Conservation (phyloP, 2,113 vertebrate genomes). For the Eolophus roseicapilla region DNA sequence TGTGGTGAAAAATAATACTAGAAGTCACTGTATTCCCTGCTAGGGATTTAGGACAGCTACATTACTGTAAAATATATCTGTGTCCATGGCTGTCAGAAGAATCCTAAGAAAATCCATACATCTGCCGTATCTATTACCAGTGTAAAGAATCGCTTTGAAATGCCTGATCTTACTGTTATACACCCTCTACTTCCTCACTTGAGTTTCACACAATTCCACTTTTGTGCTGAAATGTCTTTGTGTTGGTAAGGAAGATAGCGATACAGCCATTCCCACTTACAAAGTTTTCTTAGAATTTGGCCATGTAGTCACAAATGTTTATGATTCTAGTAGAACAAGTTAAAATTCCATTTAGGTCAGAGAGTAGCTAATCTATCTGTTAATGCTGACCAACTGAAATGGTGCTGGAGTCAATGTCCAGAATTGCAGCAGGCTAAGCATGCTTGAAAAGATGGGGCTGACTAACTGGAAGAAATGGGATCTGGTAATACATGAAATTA, state of each 20-base stretch:
- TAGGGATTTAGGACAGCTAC: constrained; percentile 71
- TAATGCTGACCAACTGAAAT: neutral
- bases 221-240: constrained; percentile 12
- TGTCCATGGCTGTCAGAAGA: constrained; percentile 77
- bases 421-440: neutral
- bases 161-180: constrained; percentile 59
- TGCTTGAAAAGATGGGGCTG: neutral
- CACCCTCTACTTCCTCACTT: constrained; percentile 30
- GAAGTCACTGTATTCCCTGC: constrained; percentile 64
- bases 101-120: constrained; percentile 73
- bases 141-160: constrained; percentile 77
- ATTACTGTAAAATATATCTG: constrained; percentile 71
- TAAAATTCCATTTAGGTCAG: neutral
- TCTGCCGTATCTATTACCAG: constrained; percentile 71
- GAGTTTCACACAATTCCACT: constrained; percentile 13
- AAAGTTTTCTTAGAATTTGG: neutral
- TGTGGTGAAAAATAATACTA: constrained; percentile 66
- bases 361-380: neutral
- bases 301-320: neutral
- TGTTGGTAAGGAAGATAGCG: neutral
- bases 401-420: neutral
- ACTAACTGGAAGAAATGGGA: neutral
- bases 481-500: neutral
- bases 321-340: neutral
- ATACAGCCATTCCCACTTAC: neutral